Conservation (phyloP, 2,888 invertebrate genomes). For the Hydrotaea cyrtoneurina region DNA sequence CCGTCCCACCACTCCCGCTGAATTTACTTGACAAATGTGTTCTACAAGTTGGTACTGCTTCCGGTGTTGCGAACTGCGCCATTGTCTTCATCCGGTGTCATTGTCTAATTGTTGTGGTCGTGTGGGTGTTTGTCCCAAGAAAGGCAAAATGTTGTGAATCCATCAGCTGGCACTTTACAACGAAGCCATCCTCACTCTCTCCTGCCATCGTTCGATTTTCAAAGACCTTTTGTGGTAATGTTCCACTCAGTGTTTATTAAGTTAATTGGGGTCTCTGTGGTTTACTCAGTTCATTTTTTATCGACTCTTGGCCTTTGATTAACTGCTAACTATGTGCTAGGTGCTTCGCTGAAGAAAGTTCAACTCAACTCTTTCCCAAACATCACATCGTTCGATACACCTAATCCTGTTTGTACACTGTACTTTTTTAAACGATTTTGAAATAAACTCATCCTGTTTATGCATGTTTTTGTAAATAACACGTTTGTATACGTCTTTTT, state of each 20-base stretch:
- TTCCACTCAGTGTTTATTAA: constrained; percentile 63
- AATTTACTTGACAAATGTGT: not conserved
- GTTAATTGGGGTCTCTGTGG: constrained; percentile 69
- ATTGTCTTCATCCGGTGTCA: constrained; percentile 54
- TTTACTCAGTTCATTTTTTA: constrained; percentile 33
- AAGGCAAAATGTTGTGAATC: constrained; percentile 58
- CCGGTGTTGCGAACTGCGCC: constrained; percentile 35
- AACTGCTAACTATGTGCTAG: constrained; percentile 59
- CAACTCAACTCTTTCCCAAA: not conserved
- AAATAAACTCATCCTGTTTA: no score
- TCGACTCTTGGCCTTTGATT: constrained; percentile 66
- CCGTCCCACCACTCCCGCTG: not conserved
- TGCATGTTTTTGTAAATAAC: no score
- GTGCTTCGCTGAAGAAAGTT: constrained; percentile 56
- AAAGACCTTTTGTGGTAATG: constrained; percentile 54
- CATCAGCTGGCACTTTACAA: constrained; percentile 48
- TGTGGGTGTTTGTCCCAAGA: constrained; percentile 16
- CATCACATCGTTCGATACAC: no score
- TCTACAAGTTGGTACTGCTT: constrained; percentile 27
- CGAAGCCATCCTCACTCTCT: not conserved
- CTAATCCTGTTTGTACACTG: no score
- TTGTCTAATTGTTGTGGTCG: constrained; percentile 54
- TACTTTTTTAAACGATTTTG: no score
- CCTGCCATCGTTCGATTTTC: not conserved
- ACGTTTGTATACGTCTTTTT: no score